Evolutionary conservation across 2,888 invertebrate species (phyloP).

Genomic region (Leptogaster cylindrica): DNA sequence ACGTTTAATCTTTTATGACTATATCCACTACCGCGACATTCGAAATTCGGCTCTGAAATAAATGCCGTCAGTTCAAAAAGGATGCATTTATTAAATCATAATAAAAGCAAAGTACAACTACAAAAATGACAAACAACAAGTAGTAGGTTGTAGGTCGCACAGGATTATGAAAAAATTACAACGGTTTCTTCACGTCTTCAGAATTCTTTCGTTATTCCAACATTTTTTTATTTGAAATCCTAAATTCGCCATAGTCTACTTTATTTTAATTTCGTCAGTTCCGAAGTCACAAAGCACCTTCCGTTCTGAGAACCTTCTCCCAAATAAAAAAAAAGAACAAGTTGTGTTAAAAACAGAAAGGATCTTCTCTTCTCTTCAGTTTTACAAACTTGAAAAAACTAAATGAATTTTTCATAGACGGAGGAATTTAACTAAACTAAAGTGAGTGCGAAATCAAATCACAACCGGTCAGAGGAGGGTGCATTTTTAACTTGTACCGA

Average conservation of each 20-base stretch:
- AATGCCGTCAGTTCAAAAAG: too few relatives aligned
- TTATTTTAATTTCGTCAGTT: constrained; percentile 3
- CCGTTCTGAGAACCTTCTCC: background rate
- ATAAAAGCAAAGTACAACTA: too few relatives aligned
- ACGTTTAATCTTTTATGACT: too few relatives aligned
- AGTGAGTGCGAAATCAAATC: constrained; percentile 41
- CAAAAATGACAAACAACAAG: too few relatives aligned
- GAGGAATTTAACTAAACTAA: constrained; percentile 1
- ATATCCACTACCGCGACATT: too few relatives aligned
- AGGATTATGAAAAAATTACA: too few relatives aligned
- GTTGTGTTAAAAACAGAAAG: background rate
- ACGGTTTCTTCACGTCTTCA: too few relatives aligned
- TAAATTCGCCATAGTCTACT: too few relatives aligned
- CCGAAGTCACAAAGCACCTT: background rate
- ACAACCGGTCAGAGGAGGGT: constrained; percentile 24
- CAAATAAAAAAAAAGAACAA: constrained; percentile 1
- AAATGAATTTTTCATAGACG: constrained; percentile 27
- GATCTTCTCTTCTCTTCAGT: background rate
- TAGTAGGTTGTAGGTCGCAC: too few relatives aligned
- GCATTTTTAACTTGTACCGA: constrained; percentile 13
- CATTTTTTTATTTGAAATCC: constrained; percentile 10
- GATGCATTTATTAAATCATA: too few relatives aligned
- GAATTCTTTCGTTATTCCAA: background rate
- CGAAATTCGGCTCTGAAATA: too few relatives aligned
- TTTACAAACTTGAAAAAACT: background rate